These are phyloP conservation scores for Drosophila dunni DNA, from an alignment of 1,140 invertebrate species.

Conservation along the genomic window DNA sequence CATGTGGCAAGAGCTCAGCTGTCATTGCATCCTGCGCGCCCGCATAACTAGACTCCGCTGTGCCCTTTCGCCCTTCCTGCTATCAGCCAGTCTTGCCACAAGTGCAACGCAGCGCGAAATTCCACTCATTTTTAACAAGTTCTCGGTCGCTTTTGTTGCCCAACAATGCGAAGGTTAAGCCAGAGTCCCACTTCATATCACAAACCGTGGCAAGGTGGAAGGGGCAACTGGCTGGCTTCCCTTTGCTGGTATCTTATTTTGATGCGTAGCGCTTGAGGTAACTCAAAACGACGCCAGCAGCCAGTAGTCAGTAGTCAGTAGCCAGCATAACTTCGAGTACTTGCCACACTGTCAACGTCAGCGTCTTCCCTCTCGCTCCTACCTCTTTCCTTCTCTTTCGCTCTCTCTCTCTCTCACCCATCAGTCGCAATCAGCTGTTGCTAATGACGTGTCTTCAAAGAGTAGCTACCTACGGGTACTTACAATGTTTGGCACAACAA, in stretches of 20 bases:
- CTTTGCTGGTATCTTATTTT: slow-evolving; percentile 34
- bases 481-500: slow-evolving; percentile 77
- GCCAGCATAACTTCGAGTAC: slow-evolving; percentile 61
- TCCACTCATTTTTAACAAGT: slow-evolving; percentile 82
- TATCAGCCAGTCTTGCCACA: slow-evolving; percentile 35
- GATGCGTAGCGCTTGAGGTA: slow-evolving; percentile 53
- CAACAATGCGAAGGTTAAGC: slow-evolving; percentile 73
- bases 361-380: background rate
- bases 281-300: slow-evolving; percentile 47
- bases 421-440: slow-evolving; percentile 59
- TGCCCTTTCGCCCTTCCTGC: slow-evolving; percentile 17
- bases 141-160: slow-evolving; percentile 75
- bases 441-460: slow-evolving; percentile 59
- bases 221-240: slow-evolving; percentile 29
- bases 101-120: slow-evolving; percentile 81
- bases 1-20: slow-evolving; percentile 38
- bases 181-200: slow-evolving; percentile 58
- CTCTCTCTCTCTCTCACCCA: slow-evolving; percentile 1
- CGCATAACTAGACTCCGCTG: slow-evolving; percentile 30
- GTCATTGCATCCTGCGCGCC: slow-evolving; percentile 33
- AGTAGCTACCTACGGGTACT: slow-evolving; percentile 66
- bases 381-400: background rate
- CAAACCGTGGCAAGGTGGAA: slow-evolving; percentile 55
- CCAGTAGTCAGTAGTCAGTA: slow-evolving; percentile 61
- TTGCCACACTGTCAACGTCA: slow-evolving; percentile 69